Evolutionary conservation across 2,797 vertebrate species (phyloP).

Genomic region (Sphaeramia orbicularis): DNA sequence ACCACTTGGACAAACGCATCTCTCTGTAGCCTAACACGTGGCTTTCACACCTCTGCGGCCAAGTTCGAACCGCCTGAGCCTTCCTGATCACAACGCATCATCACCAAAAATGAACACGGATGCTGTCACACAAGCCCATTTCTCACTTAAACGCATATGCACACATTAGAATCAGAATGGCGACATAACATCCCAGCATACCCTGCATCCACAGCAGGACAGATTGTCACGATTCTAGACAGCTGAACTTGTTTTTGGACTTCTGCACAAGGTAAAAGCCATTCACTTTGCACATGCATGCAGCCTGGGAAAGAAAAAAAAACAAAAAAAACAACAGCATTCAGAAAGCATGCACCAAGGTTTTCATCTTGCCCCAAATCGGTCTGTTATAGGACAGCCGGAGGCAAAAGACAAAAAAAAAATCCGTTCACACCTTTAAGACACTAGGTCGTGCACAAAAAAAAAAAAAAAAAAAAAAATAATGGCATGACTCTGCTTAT

Average conservation of each 20-base stretch:
- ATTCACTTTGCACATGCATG: constrained; percentile 38
- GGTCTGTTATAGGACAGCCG: constrained; percentile 51
- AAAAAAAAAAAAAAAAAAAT: constrained; percentile 30
- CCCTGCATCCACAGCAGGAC: neutral
- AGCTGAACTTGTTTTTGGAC: constrained; percentile 42
- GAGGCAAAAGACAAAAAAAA: constrained; percentile 35
- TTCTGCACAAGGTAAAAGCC: constrained; percentile 24
- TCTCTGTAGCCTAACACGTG: constrained; percentile 82
- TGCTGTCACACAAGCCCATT: constrained; percentile 32
- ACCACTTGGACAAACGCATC: constrained; percentile 53
- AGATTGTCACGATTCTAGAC: neutral
- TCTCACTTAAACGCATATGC: constrained; percentile 33
- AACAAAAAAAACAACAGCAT: constrained; percentile 14
- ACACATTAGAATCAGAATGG: neutral
- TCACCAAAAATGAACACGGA: constrained; percentile 33
- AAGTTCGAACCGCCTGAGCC: constrained; percentile 60
- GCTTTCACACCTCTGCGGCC: constrained; percentile 76
- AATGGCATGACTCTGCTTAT: constrained; percentile 80
- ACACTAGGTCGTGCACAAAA: constrained; percentile 69
- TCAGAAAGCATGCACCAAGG: constrained; percentile 51
- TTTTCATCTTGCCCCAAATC: constrained; percentile 49
- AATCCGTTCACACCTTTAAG: constrained; percentile 58
- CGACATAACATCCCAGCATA: neutral
- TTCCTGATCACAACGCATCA: no score
- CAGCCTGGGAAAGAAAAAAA: constrained; percentile 17